Evolutionary conservation across 2,888 invertebrate species (phyloP), one percentile per base, ranked within the genome.

Genomic region (Salticus scenicus): DNA sequence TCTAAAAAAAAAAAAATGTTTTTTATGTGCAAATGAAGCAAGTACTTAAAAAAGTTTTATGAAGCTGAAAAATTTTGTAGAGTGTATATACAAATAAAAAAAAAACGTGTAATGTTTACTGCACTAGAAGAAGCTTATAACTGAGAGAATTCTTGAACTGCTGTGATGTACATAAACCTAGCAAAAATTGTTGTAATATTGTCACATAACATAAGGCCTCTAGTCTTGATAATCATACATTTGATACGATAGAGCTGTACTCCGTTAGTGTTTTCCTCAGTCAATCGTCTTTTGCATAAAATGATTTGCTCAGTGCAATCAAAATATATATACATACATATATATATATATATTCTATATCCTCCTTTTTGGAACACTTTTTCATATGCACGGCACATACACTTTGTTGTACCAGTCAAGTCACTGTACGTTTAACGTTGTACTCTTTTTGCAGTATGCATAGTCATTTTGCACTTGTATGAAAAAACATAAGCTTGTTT

Each of bases 331-430:
- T n/a, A n/a, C n/a, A n/a, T n/a, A n/a, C n/a, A n/a, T n/a, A n/a
- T n/a, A n/a, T 57, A 47, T 17, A 47, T 47, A 84, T 84, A 84
- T 84, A 84, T 84, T 84, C 83, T 84, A 63, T 84, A 84, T 73
- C 83, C 83, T 78, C 80, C 80, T 86, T 86, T 86, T 86, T 75
- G 77, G 86, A 31, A 76, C 86, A 80, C 86, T 86, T 86, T 84
- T 84, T 86, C 86, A 86, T 86, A 86, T 76, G 85, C 85, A 86
- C 86, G 31, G 86, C 75, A 86, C 86, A 72, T 63, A 66, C 80
- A 80, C 33, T 31, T 67, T 33, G 74, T 64, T 72, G 76, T 85
- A 70, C 71, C 71, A 72, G 67, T 84, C 86, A 86, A 66, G 67
- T 84, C 86, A 86, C 79, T 79, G 79, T 70, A 74, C 78, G 85